Evolutionary conservation across 2,888 invertebrate species (phyloP), one percentile per base, ranked within the genome.

Genomic region (Sisyra terminalis): DNA sequence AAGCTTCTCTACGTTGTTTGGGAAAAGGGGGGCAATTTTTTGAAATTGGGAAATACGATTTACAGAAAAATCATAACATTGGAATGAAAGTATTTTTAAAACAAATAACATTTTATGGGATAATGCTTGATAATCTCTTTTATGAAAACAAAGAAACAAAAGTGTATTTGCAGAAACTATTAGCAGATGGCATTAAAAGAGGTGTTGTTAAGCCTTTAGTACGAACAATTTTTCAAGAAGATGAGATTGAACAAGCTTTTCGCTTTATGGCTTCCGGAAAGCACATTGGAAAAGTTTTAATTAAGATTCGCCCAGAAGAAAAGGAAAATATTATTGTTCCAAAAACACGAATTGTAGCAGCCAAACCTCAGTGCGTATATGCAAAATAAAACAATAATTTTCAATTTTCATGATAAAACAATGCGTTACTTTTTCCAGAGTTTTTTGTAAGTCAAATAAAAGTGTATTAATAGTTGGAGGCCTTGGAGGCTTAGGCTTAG

Each of bases 401-500:
- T 35, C 13, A 3, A 35, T 35, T 35, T 14, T 6, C 13, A 15
- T 35, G 13, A n/a, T n/a, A n/a, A n/a, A n/a, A n/a, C n/a, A n/a
- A n/a, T n/a, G n/a, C n/a, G n/a, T n/a, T n/a, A n/a, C n/a, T n/a
- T n/a, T 43, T 48, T 44, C 31, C 49, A 71, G 71, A 50, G 71
- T 69, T 53, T 65, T 61, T 45, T 63, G 82, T 64, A 51, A 59
- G 10, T 56, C 60, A 14, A 56, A 67, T 50, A 51, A 66, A 54
- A 46, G 68, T 7, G 73, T 84, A 61, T 53, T 84, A 0, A 69
- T 84, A 3, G 66, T 78, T 1, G 84, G 85, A 9, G 92, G 93
- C 35, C 68, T 94, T 1, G 94, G 94, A 35, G 93, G 93, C 0
- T 88, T 94, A 55, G 94, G 93, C 4, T 65, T 94, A 39, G 93